Evolutionary conservation across 2,113 vertebrate species (phyloP).

Genomic region (Holacanthus passer): DNA sequence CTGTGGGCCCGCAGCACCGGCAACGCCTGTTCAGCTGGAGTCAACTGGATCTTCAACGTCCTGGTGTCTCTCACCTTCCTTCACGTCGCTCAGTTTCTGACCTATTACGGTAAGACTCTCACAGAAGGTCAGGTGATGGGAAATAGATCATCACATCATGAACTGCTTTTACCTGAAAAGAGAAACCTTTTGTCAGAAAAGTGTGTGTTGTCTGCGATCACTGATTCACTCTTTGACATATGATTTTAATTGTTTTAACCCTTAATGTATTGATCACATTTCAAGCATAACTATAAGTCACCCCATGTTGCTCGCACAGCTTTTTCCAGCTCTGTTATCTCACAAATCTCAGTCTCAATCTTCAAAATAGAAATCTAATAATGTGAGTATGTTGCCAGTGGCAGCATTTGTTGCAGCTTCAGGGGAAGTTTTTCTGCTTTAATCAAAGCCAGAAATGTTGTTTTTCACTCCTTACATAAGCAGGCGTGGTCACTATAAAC

Average conservation of each 20-base stretch:
- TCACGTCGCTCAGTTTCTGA: constrained; percentile 92
- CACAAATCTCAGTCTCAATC: neutral
- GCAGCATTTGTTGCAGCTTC: neutral
- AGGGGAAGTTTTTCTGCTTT: neutral
- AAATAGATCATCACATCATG: neutral
- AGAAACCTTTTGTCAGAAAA: neutral
- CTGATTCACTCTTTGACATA: neutral
- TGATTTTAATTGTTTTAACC: neutral
- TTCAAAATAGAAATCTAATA: neutral
- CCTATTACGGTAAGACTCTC: constrained; percentile 90
- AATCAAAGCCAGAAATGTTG: neutral
- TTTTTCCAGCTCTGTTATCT: neutral
- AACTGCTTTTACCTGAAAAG: neutral
- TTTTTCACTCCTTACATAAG: neutral
- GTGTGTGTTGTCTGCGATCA: neutral
- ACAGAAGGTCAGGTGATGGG: neutral
- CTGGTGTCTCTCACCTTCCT: constrained; percentile 96
- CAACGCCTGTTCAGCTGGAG: constrained; percentile 94
- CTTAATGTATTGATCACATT: neutral
- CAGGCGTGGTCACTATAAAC: constrained; percentile 13
- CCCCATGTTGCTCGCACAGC: neutral
- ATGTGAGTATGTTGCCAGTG: neutral
- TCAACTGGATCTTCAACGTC: constrained; percentile 98
- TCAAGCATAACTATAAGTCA: neutral
- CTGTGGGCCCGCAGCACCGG: constrained; percentile 98